Base-by-base conservation (phyloP, 2,888 invertebrate species). In the Timema cristinae region DNA sequence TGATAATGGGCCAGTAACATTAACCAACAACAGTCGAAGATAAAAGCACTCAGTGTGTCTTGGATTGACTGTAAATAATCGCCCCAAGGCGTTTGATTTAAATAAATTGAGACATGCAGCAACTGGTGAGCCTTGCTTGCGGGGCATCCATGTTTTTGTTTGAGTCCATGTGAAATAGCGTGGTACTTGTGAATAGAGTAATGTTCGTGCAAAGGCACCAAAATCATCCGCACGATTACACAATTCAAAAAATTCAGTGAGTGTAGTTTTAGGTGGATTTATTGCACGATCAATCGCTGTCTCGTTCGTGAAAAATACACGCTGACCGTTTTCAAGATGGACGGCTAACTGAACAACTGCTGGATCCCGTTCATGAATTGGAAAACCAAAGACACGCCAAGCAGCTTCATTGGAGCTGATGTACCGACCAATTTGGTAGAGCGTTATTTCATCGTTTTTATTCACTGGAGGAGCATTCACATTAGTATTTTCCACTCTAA, bases 361-460 rank as follows among this genome's bases (percentile, higher is more conserved):
- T 54, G 54, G 32, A 32, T 32, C 32, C 32, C 32, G 32, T 32
- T 32, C 32, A 32, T 32, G 32, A 32, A 32, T 32, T 32, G 32
- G 32, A 32, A 32, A 32, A 32, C 32, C 32, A 4, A 32, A 32
- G 32, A 32, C 4, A 32, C 32, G 32, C 32, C 32, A 77, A 75
- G 59, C 71, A 66, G 74, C 76, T 75, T 76, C 75, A 75, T 75
- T 76, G 74, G 67, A 75, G 73, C 77, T 78, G 71, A 78, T 76
- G 72, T 78, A 78, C 71, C 78, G 73, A 59, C 77, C 77, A 73
- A 75, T 76, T 77, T 77, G 77, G 68, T 75, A 78, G 50, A 66
- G 73, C 51, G 74, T 76, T 71, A 78, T 75, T 76, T 79, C 77
- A 74, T 78, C 76, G 67, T 75, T 75, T 67, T 73, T 50, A 73